A percentile compares a stretch with the other conserved stretches of the same genome.
These are phyloP conservation scores for Agapornis roseicollis DNA, from an alignment of 2,113 vertebrate species.

Conservation along the genomic window DNA sequence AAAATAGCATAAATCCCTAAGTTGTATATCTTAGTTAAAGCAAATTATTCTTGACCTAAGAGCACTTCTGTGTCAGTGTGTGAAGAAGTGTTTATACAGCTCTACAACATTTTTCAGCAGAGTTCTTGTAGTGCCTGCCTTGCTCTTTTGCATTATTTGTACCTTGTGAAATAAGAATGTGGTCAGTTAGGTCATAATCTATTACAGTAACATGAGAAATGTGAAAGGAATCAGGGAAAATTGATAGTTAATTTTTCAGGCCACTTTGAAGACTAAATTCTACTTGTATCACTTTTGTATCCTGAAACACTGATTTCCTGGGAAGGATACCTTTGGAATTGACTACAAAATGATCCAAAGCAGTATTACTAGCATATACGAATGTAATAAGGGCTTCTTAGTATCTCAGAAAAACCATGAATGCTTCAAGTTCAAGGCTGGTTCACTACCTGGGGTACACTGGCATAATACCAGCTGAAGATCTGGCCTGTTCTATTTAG, in stretches of 20 bases:
- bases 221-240: slow-evolving; percentile 17
- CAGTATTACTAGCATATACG: neutral
- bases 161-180: slow-evolving; percentile 42
- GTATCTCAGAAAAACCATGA: neutral
- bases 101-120: slow-evolving; percentile 37
- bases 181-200: slow-evolving; percentile 34
- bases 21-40: neutral
- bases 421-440: neutral
- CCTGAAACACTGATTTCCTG: neutral
- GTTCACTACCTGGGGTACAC: neutral
- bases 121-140: slow-evolving; percentile 50
- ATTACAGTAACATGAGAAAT: neutral
- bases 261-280: slow-evolving; percentile 17
- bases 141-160: slow-evolving; percentile 24
- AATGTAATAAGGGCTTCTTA: neutral
- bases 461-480: neutral
- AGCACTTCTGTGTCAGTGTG: neutral
- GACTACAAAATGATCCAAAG: neutral
- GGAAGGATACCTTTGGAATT: neutral
- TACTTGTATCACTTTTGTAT: neutral
- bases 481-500: neutral
- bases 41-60: slow-evolving; percentile 45
- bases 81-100: slow-evolving; percentile 28
- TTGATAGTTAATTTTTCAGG: slow-evolving; percentile 29
- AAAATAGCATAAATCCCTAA: neutral